Percentiles rank a stretch among this genome's conserved stretches.
Conservation (phyloP, 2,113 vertebrate genomes). For the Dunckerocampus dactyliophorus region DNA sequence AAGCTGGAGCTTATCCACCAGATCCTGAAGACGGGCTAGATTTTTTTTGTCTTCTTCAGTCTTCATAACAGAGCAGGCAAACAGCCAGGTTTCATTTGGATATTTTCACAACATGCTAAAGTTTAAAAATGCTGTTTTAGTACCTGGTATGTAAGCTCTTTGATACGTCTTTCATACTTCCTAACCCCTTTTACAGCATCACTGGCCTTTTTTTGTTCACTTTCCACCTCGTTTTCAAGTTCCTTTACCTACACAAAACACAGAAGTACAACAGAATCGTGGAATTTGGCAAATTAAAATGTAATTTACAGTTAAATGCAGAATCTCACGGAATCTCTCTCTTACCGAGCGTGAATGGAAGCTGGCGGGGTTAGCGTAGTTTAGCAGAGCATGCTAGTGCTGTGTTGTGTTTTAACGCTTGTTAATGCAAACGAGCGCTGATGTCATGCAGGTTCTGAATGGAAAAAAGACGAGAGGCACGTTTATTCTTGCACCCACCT, state of each 20-base stretch:
- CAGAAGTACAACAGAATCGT: no score
- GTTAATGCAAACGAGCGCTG: no score
- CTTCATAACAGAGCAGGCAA: slow-evolving; percentile 23
- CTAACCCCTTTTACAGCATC: slow-evolving; percentile 59
- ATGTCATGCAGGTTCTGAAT: no score
- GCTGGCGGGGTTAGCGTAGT: no score
- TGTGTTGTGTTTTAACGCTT: no score
- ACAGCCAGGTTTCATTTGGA: not conserved
- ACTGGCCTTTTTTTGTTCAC: slow-evolving; percentile 52
- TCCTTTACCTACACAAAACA: slow-evolving; percentile 48
- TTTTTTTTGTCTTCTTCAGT: slow-evolving; percentile 80
- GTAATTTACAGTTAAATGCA: not conserved
- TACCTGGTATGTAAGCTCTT: slow-evolving; percentile 65
- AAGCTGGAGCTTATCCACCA: slow-evolving; percentile 75
- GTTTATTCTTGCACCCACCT: no score
- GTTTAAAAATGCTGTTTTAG: not conserved
- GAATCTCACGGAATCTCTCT: no score
- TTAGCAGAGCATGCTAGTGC: no score
- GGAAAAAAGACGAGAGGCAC: no score
- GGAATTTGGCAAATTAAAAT: not conserved
- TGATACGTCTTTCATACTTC: slow-evolving; percentile 63
- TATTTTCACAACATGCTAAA: no score
- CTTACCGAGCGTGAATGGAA: no score
- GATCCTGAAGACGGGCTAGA: slow-evolving; percentile 76
- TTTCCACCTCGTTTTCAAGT: slow-evolving; percentile 57